Evolutionary conservation across 2,888 invertebrate species (phyloP), one percentile per base, ranked within the genome.

Genomic region (Melanchra persicariae): DNA sequence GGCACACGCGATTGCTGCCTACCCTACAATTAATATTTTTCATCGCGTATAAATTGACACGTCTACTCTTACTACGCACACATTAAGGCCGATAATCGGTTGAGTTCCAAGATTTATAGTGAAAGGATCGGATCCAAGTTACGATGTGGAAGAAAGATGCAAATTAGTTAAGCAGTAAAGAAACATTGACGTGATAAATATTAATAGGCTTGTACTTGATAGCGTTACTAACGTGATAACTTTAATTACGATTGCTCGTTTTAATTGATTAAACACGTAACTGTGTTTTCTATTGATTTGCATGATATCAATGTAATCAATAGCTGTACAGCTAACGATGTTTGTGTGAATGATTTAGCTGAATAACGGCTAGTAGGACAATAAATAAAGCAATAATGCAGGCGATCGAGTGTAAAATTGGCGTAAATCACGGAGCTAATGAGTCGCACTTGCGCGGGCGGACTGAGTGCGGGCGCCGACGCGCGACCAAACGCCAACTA

Each of bases 61-160:
- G 43, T 76, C 66, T 67, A 66, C 61, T 64, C 77, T 74, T 84
- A 80, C 57, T 47, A 45, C 64, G 34, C 63, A 71, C 70, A 69
- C 40, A 30, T 71, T 81, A 86, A 76, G 61, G 49, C 19, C 54
- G 66, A 74, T 70, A 75, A 67, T 78, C 68, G 83, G n/a, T 68
- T 74, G 68, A 55, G 68, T 43, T 52, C 8, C 6, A 60, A 59
- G 30, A 81, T 85, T 72, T 71, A 70, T 69, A 81, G 77, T 77
- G 83, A 86, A 79, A 81, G 74, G 77, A 80, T 75, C 65, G 78
- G 67, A 77, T 68, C 34, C 73, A 77, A 85, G 68, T 83, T 84
- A 87, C 76, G 82, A 84, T 73, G 82, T 82, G 77, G 82, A 71
- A 77, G 74, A 82, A 78, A 83, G 77, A 91, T 90, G 91, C 88